Evolutionary conservation across 2,797 vertebrate genomes (phyloP), one percentile per base, ranked within the genome.

Genomic region (Acestrorhynchus altus): DNA sequence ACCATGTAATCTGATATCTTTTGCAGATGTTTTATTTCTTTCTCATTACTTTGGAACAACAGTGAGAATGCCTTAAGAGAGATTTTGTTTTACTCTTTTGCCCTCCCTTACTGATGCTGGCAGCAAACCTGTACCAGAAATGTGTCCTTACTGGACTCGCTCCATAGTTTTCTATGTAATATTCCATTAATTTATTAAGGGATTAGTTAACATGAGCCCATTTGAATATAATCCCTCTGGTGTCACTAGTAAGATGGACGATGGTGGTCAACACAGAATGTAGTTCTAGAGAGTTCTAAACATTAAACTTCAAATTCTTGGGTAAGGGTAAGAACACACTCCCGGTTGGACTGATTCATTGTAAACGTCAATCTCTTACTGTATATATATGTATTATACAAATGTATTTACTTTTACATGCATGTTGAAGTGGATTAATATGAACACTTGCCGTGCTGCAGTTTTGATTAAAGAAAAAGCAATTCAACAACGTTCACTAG

Each of bases 391-490:
- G 92, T 94, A 93, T 88, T 88, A 93, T 93, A 93, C 91, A 91
- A 92, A 92, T 93, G 92, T 93, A 94, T 93, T 92, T 93, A 93
- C 91, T 93, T 95, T 94, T 94, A 87, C 92, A 94, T 95, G 94
- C 93, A 95, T 95, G 94, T 93, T 89, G 88, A 93, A 92, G 92
- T 93, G 91, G 85, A 93, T 91, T 93, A 93, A 84, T 89, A 91
- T 91, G 88, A 93, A 93, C 93, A 93, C 91, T 92, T 92, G 92
- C 86, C 89, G 87, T 94, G 91, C 90, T 93, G 89, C 92, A 87
- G 89, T 93, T 93, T 93, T 92, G 89, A 94, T 93, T 92, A 94
- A 94, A 94, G 88, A 91, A 91, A 91, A 89, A 89, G 90, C 89
- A 89, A 88, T 68, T 88, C 87, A 90, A 87, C 74, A 68, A 79